phyloP scores from a whole-genome alignment of 2,888 invertebrate genomes.

The Tanytarsus gracilentus region DNA sequence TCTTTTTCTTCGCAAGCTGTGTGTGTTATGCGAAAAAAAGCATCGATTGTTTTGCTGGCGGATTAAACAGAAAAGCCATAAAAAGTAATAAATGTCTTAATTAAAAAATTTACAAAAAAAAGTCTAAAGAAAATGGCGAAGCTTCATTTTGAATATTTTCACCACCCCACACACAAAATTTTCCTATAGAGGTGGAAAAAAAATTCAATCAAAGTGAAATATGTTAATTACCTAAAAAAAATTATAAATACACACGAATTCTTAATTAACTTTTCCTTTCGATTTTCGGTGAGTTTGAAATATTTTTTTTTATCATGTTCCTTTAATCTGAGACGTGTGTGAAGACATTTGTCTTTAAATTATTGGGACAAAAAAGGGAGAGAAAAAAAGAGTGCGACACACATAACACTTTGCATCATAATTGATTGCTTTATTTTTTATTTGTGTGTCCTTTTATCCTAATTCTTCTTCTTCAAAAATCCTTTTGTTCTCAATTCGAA shows the following conservation, averaged over 20 bases:
- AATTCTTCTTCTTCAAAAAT: neutral
- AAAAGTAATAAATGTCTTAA: constrained; percentile 26
- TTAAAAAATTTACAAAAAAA: constrained; percentile 16
- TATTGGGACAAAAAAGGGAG: neutral
- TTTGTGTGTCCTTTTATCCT: neutral
- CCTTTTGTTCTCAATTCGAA: neutral
- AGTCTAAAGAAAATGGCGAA: neutral
- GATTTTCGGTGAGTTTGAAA: neutral
- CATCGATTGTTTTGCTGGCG: neutral
- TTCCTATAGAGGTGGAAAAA: neutral
- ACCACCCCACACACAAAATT: neutral
- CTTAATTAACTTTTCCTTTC: constrained; percentile 4
- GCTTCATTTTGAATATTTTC: neutral
- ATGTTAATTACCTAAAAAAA: neutral
- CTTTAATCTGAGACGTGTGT: no score
- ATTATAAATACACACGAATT: neutral
- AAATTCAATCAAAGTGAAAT: constrained; percentile 6
- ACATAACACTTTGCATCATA: no score
- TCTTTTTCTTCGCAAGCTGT: neutral
- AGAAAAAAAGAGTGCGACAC: no score
- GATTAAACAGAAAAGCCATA: constrained; percentile 20
- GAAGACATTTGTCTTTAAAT: no score
- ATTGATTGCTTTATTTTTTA: constrained; percentile 18
- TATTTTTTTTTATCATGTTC: no score
- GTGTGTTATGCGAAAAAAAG: neutral